Evolutionary conservation across 2,888 invertebrate genomes (phyloP).

Genomic region (Acrobasis consociella): DNA sequence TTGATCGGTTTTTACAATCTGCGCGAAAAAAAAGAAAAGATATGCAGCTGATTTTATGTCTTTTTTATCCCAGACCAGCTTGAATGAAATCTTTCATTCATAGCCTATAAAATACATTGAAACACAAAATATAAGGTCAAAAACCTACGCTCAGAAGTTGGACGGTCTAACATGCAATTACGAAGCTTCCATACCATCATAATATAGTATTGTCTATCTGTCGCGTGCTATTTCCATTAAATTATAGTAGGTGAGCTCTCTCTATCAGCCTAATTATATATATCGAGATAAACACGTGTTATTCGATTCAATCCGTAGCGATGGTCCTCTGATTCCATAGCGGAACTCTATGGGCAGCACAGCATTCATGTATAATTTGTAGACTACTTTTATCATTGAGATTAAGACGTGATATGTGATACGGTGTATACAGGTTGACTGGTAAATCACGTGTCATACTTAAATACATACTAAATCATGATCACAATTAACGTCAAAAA

Average conservation of each 20-base stretch:
- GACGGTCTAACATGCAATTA: constrained; percentile 18
- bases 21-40: too few species aligned
- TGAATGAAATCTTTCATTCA: too few species aligned
- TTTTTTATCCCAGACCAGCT: too few species aligned
- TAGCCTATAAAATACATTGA: not conserved
- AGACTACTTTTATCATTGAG: too few species aligned
- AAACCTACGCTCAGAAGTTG: constrained; percentile 17
- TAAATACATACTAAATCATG: too few species aligned
- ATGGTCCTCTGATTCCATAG: constrained; percentile 24
- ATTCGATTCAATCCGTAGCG: constrained; percentile 42
- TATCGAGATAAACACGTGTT: constrained; percentile 68
- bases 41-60: too few species aligned
- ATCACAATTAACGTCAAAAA: too few species aligned
- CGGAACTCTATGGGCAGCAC: not conserved
- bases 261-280: constrained; percentile 64
- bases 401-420: too few species aligned
- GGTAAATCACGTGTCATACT: too few species aligned
- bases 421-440: too few species aligned
- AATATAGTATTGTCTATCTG: constrained; percentile 50
- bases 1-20: too few species aligned
- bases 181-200: constrained; percentile 23
- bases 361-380: too few species aligned
- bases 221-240: constrained; percentile 55
- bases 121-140: constrained; percentile 18
- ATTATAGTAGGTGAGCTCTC: constrained; percentile 53